These are phyloP conservation scores for Netta rufina DNA, from an alignment of 2,797 vertebrate genomes.

Conservation along the genomic window DNA sequence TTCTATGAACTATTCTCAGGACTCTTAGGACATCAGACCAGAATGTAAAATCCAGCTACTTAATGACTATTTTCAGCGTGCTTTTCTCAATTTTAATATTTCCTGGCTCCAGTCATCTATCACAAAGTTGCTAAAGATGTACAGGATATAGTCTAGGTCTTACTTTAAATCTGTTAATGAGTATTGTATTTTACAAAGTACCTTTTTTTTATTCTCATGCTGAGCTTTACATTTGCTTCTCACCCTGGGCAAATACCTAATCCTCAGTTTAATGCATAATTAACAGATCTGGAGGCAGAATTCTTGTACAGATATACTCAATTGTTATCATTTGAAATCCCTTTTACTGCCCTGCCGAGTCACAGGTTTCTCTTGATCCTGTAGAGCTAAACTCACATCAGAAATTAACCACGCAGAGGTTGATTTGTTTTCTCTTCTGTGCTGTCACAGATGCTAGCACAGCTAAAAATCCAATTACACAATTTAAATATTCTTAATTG, in stretches of 20 bases:
- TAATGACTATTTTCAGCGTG: not conserved
- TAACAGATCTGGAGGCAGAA: not conserved
- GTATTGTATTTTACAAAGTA: not conserved
- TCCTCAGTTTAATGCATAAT: not conserved
- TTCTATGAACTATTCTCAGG: not conserved
- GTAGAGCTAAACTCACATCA: not conserved
- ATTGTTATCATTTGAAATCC: not conserved
- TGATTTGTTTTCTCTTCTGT: not conserved
- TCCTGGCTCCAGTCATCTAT: not conserved
- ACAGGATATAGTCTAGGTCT: not conserved
- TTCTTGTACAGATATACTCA: not conserved
- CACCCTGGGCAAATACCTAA: not conserved
- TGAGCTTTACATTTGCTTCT: not conserved
- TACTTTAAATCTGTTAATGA: not conserved
- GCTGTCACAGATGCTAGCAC: not conserved
- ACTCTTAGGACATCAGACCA: not conserved
- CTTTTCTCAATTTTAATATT: not conserved
- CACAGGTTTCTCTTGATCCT: not conserved
- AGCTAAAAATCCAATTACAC: not conserved
- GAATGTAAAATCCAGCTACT: not conserved
- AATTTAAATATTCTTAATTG: not conserved
- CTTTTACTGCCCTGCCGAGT: not conserved
- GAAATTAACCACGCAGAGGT: not conserved
- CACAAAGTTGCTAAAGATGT: not conserved
- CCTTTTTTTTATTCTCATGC: not conserved